Evolutionary conservation across 2,797 vertebrate genomes (phyloP), one percentile per base, ranked within the genome.

Genomic region (Eulemur coronatus): DNA sequence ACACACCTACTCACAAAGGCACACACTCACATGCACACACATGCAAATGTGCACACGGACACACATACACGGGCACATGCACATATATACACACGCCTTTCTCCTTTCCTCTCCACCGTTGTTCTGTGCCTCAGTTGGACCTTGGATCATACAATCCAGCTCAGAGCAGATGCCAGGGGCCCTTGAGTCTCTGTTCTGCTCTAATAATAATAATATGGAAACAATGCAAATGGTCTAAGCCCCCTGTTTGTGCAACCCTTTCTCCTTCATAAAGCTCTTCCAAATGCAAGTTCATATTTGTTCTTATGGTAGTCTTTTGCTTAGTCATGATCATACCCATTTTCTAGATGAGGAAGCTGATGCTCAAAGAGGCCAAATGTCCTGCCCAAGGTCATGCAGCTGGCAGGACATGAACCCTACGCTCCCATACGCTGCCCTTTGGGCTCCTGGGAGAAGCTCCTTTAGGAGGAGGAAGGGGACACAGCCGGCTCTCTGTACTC

Each of bases 321-420:
- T 15, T 50, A 8, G 9, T 33, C 22, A 22, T 1, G 28, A 28
- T 69, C 57, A 33, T 52, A 73, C 69, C 94, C 92, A 84, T 91
- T 96, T 96, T 96, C 84, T 86, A 92, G 90, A 89, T 61, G 48
- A 78, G 43, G 35, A 95, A 82, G 57, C 69, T 1, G 46, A 93
- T 82, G 41, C 52, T 79, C n/a, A 24, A 20, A 84, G 81, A 95
- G 20, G 38, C 15, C 43, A 57, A 15, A 48, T 90, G 26, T 87
- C 48, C 92, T 50, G 20, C 73, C 33, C 65, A 52, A 43, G 80
- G 28, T 88, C 20, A 38, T 1, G 9, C 35, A 73, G 3, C 80
- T 52, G 24, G 43, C 8, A 43, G 57, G 75, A 55, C 0, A 0
- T 76, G 35, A 57, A 57, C 35, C 48, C n/a, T 38, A 61, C 3